Evolutionary conservation across 2,888 invertebrate species (phyloP).

Genomic region (Drosophila pseudotakahashii): DNA sequence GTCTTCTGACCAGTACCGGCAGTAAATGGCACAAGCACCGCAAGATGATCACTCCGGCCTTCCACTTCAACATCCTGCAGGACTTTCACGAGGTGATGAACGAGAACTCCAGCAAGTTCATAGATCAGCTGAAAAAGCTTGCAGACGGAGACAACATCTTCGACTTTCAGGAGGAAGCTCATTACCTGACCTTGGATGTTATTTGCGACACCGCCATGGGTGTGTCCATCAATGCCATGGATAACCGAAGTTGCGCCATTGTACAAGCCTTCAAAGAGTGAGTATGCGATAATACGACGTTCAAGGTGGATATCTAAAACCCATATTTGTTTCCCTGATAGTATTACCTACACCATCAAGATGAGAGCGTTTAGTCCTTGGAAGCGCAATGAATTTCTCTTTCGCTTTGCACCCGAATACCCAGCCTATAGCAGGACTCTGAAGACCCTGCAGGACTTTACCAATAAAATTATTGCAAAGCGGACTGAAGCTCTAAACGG

Average conservation of each 20-base stretch:
- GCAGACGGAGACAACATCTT: constrained; percentile 78
- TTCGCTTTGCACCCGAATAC: constrained; percentile 85
- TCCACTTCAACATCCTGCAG: constrained; percentile 85
- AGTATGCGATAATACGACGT: no score
- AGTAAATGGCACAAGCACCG: constrained; percentile 85
- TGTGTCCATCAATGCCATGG: constrained; percentile 85
- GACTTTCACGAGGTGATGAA: constrained; percentile 85
- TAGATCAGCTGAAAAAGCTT: constrained; percentile 72
- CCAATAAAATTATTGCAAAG: constrained; percentile 78
- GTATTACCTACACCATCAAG: constrained; percentile 76
- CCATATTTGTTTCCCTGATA: constrained; percentile 17
- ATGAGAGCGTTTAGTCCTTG: constrained; percentile 74
- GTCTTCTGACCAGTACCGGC: constrained; percentile 83
- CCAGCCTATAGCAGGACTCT: constrained; percentile 84
- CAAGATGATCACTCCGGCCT: constrained; percentile 86
- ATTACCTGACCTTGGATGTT: constrained; percentile 85
- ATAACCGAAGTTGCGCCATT: constrained; percentile 84
- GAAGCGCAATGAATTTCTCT: constrained; percentile 59
- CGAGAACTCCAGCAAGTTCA: constrained; percentile 85
- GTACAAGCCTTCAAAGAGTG: constrained; percentile 85
- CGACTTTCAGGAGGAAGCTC: constrained; percentile 85
- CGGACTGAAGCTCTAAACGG: constrained; percentile 57
- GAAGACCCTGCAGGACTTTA: constrained; percentile 82
- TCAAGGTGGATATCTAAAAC: no score
- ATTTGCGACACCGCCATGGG: constrained; percentile 89